Base-by-base conservation (phyloP, 2,113 vertebrate genomes). In the Malurus alboscapulatus region DNA sequence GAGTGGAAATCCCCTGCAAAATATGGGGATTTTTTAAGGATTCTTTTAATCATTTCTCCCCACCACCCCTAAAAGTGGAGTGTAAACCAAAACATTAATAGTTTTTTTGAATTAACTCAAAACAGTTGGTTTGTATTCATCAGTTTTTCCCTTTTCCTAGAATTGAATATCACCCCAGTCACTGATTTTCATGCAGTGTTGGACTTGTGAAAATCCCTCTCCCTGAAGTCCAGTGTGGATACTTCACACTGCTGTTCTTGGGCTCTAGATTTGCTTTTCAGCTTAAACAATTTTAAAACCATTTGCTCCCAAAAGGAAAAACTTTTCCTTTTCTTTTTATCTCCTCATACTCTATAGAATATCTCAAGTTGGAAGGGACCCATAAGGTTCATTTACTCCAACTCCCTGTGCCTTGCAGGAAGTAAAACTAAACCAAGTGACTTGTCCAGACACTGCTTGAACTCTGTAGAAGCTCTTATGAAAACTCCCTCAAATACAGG, bases 1-100 rank as follows among this genome's bases (percentile, higher is more conserved):
- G 38, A 86, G 32, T 24, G 32, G 84, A 95, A 91, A 90, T 80
- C 29, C 42, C 17, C 48, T 77, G 63, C 24, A 85, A 94, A 88
- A 83, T 71, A 62, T 3, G 11, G 51, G 27, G 21, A 2, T 6
- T 22, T 75, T 84, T 84, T 53, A 21, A 29, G 51, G 10, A 24
- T 50, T 66, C 24, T 58, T 68, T 62, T 58, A 74, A n/a, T 73
- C 0, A 0, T 55, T n/a, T 7, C 5, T 8, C 3, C 3, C 7
- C 0, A 0, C 36, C 5, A 3, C 25, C 18, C 18, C 12, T 5
- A 51, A 58, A 69, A 50, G 2, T 3, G 65, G 24, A 7, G 5
- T 76, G 26, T 45, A 91, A 87, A 81, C 24, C 5, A 34, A 68
- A 19, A 47, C 26, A 62, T 25, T 47, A 36, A 48, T 27, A 54